Conservation (phyloP, 2,797 vertebrate species). For the Chaenodraco wilsoni region DNA sequence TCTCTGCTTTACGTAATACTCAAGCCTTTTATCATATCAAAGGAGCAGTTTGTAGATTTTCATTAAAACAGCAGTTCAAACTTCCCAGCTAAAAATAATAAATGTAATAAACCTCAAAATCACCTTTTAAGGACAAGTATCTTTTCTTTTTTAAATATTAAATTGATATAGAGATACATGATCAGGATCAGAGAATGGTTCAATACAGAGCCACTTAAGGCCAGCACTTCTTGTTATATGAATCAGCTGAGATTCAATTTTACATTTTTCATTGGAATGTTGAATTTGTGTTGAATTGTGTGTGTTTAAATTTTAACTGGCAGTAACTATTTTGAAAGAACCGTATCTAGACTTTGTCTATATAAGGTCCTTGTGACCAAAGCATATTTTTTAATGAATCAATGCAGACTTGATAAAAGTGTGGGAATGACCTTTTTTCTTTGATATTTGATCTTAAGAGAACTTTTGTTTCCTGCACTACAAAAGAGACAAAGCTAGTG, state of each 20-base stretch:
- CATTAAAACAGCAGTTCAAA: not conserved
- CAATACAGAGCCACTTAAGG: not conserved
- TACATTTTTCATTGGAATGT: not conserved
- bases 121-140: not conserved
- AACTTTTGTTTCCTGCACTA: too few relatives aligned
- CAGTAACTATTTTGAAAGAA: not conserved
- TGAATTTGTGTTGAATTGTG: not conserved
- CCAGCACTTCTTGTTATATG: not conserved
- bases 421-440: too few relatives aligned
- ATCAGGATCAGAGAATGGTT: not conserved
- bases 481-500: too few relatives aligned
- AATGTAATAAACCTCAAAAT: too few relatives aligned
- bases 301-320: not conserved
- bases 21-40: constrained; percentile 12
- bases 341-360: too few relatives aligned
- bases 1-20: constrained; percentile 7
- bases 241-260: not conserved
- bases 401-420: too few relatives aligned
- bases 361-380: too few relatives aligned
- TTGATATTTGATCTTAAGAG: too few relatives aligned
- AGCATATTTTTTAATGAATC: too few relatives aligned
- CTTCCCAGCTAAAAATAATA: not conserved
- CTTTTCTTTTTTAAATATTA: not conserved
- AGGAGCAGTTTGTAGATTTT: constrained; percentile 1
- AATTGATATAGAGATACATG: not conserved